Conservation (phyloP, 2,888 invertebrate genomes). For the Xanthia icteritia region DNA sequence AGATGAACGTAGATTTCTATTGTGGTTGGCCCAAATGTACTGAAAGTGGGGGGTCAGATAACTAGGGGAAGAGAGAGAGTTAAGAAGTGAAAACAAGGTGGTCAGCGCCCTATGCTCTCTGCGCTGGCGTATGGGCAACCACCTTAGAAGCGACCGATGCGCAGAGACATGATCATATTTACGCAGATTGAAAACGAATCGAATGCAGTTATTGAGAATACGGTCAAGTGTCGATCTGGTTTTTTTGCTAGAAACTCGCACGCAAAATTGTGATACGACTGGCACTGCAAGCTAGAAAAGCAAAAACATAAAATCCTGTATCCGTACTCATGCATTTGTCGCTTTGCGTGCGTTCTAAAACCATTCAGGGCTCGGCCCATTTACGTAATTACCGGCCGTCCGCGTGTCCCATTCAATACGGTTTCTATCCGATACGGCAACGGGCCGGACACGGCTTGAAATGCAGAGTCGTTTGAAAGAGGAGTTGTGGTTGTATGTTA, state of each 20-base stretch:
- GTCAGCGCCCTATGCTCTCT: too few relatives aligned
- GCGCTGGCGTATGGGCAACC: too few relatives aligned
- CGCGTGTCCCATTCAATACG: slow-evolving; percentile 55
- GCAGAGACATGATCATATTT: too few relatives aligned
- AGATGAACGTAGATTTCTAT: too few relatives aligned
- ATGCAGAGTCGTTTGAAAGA: slow-evolving; percentile 23
- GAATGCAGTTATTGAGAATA: too few relatives aligned
- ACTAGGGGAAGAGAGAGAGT: too few relatives aligned
- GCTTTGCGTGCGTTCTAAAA: slow-evolving; percentile 50
- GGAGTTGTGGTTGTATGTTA: slow-evolving; percentile 6
- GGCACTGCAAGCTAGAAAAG: slow-evolving; percentile 8
- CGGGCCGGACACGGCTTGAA: slow-evolving; percentile 16
- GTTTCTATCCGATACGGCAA: slow-evolving; percentile 35
- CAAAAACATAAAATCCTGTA: slow-evolving; percentile 27
- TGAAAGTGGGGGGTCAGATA: too few relatives aligned
- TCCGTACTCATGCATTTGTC: slow-evolving; percentile 29
- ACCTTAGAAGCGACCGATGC: too few relatives aligned
- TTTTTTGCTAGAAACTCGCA: not conserved
- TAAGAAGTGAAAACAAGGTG: too few relatives aligned
- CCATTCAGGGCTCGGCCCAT: slow-evolving; percentile 59
- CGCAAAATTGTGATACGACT: slow-evolving; percentile 6
- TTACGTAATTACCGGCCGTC: slow-evolving; percentile 59
- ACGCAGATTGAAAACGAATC: too few relatives aligned
- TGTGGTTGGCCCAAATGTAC: too few relatives aligned
- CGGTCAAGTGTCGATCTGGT: too few relatives aligned